A percentile compares a stretch with the other conserved stretches of the same genome.
These are phyloP conservation scores for Fulica atra DNA, from an alignment of 2,113 vertebrate species.

Conservation along the genomic window DNA sequence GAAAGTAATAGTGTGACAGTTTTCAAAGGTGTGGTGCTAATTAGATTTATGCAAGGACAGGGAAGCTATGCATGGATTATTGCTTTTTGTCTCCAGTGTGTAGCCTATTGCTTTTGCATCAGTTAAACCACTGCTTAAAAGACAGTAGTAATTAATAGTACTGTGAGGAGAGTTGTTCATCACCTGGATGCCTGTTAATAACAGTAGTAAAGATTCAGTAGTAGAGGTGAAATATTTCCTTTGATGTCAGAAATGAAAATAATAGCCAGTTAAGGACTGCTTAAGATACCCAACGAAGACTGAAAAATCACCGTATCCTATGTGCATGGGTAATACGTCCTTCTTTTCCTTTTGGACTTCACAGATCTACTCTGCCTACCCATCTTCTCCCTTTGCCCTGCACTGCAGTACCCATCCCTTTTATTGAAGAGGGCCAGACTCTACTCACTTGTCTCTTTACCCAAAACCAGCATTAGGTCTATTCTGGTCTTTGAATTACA, in stretches of 20 bases:
- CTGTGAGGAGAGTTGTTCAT: background rate
- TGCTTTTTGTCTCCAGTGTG: background rate
- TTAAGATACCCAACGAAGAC: background rate
- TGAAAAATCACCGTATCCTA: background rate
- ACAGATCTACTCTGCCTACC: background rate
- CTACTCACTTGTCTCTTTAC: background rate
- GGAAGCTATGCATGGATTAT: background rate
- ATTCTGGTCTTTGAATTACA: background rate
- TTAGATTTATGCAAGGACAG: background rate
- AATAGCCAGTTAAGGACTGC: background rate
- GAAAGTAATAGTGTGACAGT: background rate
- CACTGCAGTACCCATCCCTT: background rate
- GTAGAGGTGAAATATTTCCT: background rate
- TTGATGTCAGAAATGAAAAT: background rate
- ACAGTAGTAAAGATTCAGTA: background rate
- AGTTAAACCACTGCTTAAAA: background rate
- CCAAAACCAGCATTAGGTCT: accelerated
- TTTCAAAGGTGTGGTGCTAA: background rate
- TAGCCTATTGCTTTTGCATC: background rate
- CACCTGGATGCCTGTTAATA: background rate
- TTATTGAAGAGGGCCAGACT: background rate
- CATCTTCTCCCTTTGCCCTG: background rate
- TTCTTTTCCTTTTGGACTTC: background rate
- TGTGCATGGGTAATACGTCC: accelerated
- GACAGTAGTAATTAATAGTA: background rate